Evolutionary conservation across 2,113 vertebrate species (phyloP).

Genomic region (Callaeas wilsoni): DNA sequence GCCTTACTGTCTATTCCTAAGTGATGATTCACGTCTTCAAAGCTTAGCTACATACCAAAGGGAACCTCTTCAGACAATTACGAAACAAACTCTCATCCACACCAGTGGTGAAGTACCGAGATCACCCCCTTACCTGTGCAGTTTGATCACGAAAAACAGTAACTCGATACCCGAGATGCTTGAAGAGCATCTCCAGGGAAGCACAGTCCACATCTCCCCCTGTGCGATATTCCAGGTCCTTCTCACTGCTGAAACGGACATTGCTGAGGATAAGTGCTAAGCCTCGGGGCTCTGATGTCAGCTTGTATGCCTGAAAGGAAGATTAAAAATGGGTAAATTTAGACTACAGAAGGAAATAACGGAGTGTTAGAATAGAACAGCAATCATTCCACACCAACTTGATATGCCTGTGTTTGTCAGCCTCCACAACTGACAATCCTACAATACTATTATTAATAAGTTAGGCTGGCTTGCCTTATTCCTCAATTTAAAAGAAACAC

Average conservation of each 20-base stretch:
- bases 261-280: constrained; percentile 92
- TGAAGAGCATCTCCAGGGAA: constrained; percentile 82
- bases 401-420: not conserved
- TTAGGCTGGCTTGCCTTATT: not conserved
- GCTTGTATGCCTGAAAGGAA: constrained; percentile 82
- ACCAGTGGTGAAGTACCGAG: not conserved
- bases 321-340: not conserved
- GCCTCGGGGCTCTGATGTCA: constrained; percentile 85
- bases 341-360: not conserved
- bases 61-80: not conserved
- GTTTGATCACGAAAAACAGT: constrained; percentile 76
- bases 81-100: not conserved
- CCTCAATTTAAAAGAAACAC: not conserved
- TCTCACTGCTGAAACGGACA: constrained; percentile 77
- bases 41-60: not conserved
- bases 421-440: not conserved
- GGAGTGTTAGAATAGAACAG: not conserved
- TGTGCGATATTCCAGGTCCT: constrained; percentile 84
- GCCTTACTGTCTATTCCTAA: not conserved
- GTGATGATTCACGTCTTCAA: not conserved
- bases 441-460: not conserved
- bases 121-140: constrained; percentile 74
- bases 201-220: constrained; percentile 90
- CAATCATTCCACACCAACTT: not conserved
- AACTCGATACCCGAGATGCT: constrained; percentile 83